These are phyloP conservation scores for Aspidiotus rigidus DNA, from an alignment of 2,888 invertebrate species.

Conservation along the genomic window DNA sequence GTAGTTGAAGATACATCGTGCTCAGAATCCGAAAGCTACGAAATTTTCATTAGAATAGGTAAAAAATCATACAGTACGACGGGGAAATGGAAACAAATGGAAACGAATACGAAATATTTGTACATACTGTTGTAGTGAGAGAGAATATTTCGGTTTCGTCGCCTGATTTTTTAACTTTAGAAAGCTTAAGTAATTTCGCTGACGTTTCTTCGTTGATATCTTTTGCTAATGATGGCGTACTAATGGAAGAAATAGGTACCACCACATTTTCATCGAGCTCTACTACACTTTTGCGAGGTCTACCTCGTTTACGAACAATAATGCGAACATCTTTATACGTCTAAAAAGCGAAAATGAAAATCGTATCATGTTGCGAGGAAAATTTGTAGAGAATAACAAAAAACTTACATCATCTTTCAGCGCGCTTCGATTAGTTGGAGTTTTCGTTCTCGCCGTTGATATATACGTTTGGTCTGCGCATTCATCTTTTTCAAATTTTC, in stretches of 20 bases:
- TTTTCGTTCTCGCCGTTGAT: too few relatives aligned
- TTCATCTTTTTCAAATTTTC: conserved; percentile 7
- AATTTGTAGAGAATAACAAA: neutral
- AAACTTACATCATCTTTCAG: neutral
- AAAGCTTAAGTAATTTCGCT: neutral
- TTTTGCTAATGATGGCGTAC: neutral
- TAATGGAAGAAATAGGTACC: neutral
- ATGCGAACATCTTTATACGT: neutral
- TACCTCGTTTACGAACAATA: conserved; percentile 9
- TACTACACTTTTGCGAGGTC: conserved; percentile 4
- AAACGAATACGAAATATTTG: neutral
- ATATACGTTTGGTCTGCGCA: neutral
- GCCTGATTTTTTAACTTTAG: neutral
- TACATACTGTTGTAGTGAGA: conserved; percentile 3
- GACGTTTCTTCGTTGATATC: neutral
- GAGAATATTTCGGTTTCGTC: neutral
- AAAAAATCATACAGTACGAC: neutral
- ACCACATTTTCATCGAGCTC: neutral
- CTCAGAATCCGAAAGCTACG: neutral
- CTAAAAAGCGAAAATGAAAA: neutral
- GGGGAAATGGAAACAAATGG: neutral
- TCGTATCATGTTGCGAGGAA: neutral
- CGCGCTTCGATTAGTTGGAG: too few relatives aligned
- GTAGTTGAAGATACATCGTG: neutral
- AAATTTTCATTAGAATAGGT: neutral